Conservation (phyloP, 2,113 vertebrate species). For the Phalacrocorax pelagicus region DNA sequence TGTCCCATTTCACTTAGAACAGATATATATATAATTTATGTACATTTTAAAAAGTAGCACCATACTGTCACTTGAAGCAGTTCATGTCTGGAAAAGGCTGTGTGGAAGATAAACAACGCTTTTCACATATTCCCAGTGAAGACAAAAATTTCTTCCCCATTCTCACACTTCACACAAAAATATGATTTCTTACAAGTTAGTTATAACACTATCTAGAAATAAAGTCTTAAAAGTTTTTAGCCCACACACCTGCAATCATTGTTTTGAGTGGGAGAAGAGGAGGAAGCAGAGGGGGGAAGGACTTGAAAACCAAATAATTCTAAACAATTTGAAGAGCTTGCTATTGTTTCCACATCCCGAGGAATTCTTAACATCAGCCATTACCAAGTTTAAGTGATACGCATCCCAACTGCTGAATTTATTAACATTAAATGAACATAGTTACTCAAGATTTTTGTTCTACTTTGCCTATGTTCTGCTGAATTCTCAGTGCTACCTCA, state of each 20-base stretch:
- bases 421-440: background rate
- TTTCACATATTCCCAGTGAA: background rate
- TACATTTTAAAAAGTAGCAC: background rate
- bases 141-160: background rate
- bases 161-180: background rate
- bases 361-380: background rate
- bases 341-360: background rate
- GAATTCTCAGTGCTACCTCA: background rate
- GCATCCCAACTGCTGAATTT: background rate
- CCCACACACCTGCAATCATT: background rate
- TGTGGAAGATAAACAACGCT: background rate
- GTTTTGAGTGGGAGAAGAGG: background rate
- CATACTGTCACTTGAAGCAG: background rate
- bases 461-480: background rate
- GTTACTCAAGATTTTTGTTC: background rate
- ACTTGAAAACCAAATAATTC: background rate
- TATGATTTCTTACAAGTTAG: background rate
- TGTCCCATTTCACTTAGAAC: background rate
- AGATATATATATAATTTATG: background rate
- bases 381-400: background rate
- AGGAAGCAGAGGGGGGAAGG: background rate
- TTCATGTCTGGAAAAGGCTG: background rate
- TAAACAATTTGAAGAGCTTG: background rate
- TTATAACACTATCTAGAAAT: background rate
- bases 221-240: background rate